Conservation (phyloP, 2,113 vertebrate genomes). For the Lutjanus erythropterus region DNA sequence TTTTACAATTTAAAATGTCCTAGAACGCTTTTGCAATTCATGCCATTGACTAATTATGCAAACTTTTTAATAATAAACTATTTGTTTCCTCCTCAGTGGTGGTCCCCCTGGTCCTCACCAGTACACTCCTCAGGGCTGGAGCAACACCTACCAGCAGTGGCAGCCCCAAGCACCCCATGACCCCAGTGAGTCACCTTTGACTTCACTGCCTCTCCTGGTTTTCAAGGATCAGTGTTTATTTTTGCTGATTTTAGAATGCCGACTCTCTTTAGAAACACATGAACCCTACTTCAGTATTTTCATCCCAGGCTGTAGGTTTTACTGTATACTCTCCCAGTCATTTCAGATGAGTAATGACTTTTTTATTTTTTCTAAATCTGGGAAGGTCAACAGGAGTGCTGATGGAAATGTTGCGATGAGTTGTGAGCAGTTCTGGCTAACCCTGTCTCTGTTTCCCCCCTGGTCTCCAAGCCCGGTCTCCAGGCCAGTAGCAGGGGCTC, state of each 20-base stretch:
- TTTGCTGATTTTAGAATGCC: not conserved
- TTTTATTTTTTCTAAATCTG: slow-evolving; percentile 20
- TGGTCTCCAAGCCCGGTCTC: slow-evolving; percentile 69
- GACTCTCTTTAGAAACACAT: not conserved
- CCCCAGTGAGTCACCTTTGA: slow-evolving; percentile 84
- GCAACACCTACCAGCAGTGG: slow-evolving; percentile 90
- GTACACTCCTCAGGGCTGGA: slow-evolving; percentile 90
- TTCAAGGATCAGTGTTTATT: not conserved
- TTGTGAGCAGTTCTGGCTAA: slow-evolving; percentile 55
- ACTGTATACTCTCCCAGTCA: slow-evolving; percentile 4
- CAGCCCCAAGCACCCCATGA: slow-evolving; percentile 88
- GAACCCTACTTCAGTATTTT: not conserved
- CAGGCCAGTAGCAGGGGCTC: slow-evolving; percentile 77
- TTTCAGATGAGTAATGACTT: slow-evolving; percentile 36
- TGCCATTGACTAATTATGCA: too few species aligned
- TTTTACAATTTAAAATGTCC: too few species aligned
- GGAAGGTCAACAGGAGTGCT: slow-evolving; percentile 41
- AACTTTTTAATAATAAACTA: not conserved
- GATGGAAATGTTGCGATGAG: slow-evolving; percentile 68
- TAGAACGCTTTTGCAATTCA: too few species aligned
- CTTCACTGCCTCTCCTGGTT: slow-evolving; percentile 4
- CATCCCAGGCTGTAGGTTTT: slow-evolving; percentile 10
- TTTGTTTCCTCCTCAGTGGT: slow-evolving; percentile 72
- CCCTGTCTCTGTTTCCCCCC: slow-evolving; percentile 62
- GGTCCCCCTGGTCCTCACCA: slow-evolving; percentile 88